Conservation (phyloP, 2,888 invertebrate species). For the Abrostola triplasia region DNA sequence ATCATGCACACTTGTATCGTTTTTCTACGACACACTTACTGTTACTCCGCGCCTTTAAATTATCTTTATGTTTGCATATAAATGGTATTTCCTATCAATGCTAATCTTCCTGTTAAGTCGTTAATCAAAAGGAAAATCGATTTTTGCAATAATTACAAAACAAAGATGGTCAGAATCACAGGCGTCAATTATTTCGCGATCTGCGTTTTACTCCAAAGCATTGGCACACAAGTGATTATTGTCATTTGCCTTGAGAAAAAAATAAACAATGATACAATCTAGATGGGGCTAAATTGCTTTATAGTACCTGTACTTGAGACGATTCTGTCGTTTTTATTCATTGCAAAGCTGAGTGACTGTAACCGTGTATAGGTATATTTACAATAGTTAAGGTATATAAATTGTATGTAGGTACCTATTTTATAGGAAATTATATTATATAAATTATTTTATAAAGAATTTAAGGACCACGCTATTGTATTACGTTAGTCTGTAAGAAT, state of each 20-base stretch:
- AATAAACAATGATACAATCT: slow-evolving; percentile 42
- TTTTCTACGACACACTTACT: too few relatives aligned
- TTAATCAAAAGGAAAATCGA: slow-evolving; percentile 2
- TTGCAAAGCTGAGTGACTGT: too few relatives aligned
- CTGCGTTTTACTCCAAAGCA: slow-evolving; percentile 23
- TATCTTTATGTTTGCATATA: not conserved
- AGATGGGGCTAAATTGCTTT: slow-evolving; percentile 44
- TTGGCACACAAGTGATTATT: slow-evolving; percentile 38
- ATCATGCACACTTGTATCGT: too few relatives aligned
- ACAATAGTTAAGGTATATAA: too few relatives aligned
- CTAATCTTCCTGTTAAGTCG: not conserved
- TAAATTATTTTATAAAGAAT: too few relatives aligned
- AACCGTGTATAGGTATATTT: not conserved
- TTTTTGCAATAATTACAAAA: slow-evolving; percentile 16
- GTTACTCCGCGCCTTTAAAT: too few relatives aligned
- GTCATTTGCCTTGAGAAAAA: slow-evolving; percentile 44
- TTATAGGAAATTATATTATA: too few relatives aligned
- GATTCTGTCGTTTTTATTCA: not conserved
- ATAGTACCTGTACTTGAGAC: slow-evolving; percentile 26
- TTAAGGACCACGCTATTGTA: too few relatives aligned
- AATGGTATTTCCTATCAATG: not conserved
- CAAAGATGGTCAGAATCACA: slow-evolving; percentile 17
- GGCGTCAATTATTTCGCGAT: slow-evolving; percentile 47
- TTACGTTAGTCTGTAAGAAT: too few relatives aligned
- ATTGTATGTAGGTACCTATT: too few relatives aligned